phyloP scores from a whole-genome alignment of 2,888 invertebrate species.

The Dynastes tityus region DNA sequence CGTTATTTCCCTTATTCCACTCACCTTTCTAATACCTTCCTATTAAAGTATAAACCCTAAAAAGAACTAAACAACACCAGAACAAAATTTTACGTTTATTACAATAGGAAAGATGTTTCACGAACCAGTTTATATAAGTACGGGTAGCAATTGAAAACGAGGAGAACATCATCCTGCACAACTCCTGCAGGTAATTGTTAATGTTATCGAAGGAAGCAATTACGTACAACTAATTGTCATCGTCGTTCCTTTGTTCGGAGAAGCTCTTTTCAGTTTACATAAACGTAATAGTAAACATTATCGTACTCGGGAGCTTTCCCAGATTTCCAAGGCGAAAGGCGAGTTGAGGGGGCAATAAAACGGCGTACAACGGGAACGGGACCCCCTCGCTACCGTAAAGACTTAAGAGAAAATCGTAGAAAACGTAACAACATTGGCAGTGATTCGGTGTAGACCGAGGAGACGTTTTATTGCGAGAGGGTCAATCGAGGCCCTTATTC shows the following conservation, averaged over 20 bases:
- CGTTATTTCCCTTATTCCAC: no score
- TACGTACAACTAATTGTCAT: conserved; percentile 35
- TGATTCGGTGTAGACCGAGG: conserved; percentile 51
- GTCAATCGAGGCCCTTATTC: conserved; percentile 50
- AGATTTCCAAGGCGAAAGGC: conserved; percentile 5
- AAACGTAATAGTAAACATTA: conserved; percentile 46
- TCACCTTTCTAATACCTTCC: no score
- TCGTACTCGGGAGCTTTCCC: conserved; percentile 18
- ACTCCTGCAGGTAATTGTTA: conserved; percentile 43
- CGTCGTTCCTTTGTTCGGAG: conserved; percentile 26
- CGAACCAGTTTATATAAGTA: background rate
- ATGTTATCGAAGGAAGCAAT: conserved; percentile 34
- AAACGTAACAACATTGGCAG: conserved; percentile 49
- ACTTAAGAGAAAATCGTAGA: conserved; percentile 44
- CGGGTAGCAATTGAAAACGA: background rate
- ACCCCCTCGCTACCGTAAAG: conserved; percentile 16
- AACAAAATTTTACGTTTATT: background rate
- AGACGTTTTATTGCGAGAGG: conserved; percentile 48
- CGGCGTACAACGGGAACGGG: conserved; percentile 14
- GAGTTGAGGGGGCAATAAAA: conserved; percentile 26
- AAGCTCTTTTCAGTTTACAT: conserved; percentile 39
- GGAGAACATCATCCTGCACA: background rate
- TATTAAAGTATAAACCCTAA: no score
- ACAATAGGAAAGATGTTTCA: background rate
- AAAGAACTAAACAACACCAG: background rate